Conservation (phyloP, 1,140 invertebrate genomes). For the Whitmania pigra region DNA sequence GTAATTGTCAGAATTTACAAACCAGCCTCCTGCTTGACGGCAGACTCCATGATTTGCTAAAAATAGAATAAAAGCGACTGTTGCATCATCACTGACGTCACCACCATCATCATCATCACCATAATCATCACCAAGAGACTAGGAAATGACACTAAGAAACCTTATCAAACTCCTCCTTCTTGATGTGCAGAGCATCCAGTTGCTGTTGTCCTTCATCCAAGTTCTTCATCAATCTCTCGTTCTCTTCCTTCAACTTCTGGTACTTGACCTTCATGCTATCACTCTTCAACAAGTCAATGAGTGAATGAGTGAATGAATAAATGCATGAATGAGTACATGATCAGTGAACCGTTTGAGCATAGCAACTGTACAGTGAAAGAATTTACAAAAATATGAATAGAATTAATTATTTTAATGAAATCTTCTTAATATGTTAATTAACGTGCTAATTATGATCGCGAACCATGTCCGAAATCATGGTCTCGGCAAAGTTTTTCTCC, state of each 20-base stretch:
- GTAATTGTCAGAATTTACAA: not conserved
- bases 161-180: conserved; percentile 55
- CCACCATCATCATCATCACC: too few species aligned
- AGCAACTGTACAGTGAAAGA: too few species aligned
- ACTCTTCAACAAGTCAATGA: conserved; percentile 29
- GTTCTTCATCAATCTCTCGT: conserved; percentile 48
- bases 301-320: not conserved
- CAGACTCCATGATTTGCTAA: too few species aligned
- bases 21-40: not conserved
- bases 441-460: conserved; percentile 15
- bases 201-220: conserved; percentile 52
- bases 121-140: too few species aligned
- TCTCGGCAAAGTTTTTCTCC: conserved; percentile 53
- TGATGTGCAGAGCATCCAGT: conserved; percentile 51
- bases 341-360: not conserved
- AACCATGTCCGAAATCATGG: conserved; percentile 50
- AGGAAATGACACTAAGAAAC: conserved; percentile 24
- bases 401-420: too few species aligned
- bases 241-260: conserved; percentile 44
- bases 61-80: too few species aligned
- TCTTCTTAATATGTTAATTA: too few species aligned
- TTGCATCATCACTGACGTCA: too few species aligned
- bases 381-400: too few species aligned
- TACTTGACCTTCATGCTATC: conserved; percentile 47
- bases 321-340: not conserved